These are phyloP conservation scores for Mohoua ochrocephala DNA, from an alignment of 2,113 vertebrate genomes.

Conservation along the genomic window DNA sequence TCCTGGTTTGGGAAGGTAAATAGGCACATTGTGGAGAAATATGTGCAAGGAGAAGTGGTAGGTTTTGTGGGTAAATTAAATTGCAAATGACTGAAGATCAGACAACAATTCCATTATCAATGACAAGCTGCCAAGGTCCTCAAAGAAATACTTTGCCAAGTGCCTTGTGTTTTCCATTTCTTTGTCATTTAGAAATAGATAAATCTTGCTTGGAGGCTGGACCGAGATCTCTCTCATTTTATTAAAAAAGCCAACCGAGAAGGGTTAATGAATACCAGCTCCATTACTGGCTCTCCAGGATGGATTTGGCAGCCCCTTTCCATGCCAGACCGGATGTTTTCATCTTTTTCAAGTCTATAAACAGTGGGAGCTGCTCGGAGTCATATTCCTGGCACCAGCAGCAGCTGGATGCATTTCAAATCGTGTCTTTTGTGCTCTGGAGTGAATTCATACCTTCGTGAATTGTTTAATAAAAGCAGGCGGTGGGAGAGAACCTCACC, in stretches of 20 bases:
- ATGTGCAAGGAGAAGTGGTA: constrained; percentile 12
- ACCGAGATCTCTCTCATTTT: not conserved
- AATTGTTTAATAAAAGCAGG: not conserved
- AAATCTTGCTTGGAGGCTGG: not conserved
- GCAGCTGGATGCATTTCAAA: constrained; percentile 2
- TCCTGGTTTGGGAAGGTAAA: constrained; percentile 41
- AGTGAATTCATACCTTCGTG: not conserved
- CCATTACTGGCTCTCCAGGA: not conserved
- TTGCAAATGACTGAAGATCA: constrained; percentile 51
- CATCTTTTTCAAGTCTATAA: not conserved
- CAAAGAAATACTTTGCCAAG: constrained; percentile 5
- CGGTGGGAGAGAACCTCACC: not conserved
- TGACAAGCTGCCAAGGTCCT: constrained; percentile 23
- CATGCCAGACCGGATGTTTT: not conserved
- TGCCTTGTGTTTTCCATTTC: not conserved
- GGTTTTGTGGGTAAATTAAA: constrained; percentile 28
- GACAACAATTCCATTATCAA: constrained; percentile 38
- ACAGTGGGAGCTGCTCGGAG: not conserved
- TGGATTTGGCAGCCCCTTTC: not conserved
- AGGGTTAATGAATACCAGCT: constrained; percentile 10
- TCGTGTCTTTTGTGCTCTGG: not conserved
- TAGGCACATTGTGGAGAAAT: constrained; percentile 30
- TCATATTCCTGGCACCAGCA: not conserved
- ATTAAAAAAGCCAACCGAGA: not conserved
- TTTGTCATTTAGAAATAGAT: constrained; percentile 7